Evolutionary conservation across 2,888 invertebrate species (phyloP).

Genomic region (Camptogramma bilineatum): DNA sequence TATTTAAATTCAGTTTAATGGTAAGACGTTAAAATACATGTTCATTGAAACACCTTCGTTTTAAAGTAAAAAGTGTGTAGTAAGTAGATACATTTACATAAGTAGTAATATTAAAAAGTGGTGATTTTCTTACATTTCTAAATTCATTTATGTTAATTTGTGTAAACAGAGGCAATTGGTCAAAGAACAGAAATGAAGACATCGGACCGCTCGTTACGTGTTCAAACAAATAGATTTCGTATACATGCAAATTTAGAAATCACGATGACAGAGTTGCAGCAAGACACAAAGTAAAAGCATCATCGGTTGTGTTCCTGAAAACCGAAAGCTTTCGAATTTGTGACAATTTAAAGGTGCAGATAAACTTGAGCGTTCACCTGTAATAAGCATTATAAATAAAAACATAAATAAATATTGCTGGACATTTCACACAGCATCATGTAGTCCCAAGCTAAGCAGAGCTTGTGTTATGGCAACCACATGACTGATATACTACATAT

Average conservation of each 20-base stretch:
- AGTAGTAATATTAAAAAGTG: background rate
- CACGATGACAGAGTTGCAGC: conserved; percentile 31
- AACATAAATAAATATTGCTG: no score
- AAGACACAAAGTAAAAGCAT: background rate
- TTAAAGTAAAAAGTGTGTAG: background rate
- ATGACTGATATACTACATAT: no score
- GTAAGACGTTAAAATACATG: background rate
- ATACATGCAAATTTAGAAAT: conserved; percentile 50
- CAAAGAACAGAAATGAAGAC: conserved; percentile 22
- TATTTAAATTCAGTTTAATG: no score
- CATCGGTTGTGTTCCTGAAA: background rate
- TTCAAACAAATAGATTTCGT: conserved; percentile 40
- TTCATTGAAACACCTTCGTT: background rate
- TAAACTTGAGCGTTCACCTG: no score
- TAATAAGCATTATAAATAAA: no score
- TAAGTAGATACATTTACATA: background rate
- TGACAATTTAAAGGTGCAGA: no score
- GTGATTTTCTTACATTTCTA: background rate
- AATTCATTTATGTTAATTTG: conserved; percentile 9
- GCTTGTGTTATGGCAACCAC: no score
- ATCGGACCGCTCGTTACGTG: conserved; percentile 28
- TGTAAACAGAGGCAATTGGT: conserved; percentile 12
- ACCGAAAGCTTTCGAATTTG: no score
- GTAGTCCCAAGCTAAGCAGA: no score
- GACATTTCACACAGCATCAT: no score